phyloP scores from a whole-genome alignment of 2,113 vertebrate genomes.

The Crotophaga sulcirostris region DNA sequence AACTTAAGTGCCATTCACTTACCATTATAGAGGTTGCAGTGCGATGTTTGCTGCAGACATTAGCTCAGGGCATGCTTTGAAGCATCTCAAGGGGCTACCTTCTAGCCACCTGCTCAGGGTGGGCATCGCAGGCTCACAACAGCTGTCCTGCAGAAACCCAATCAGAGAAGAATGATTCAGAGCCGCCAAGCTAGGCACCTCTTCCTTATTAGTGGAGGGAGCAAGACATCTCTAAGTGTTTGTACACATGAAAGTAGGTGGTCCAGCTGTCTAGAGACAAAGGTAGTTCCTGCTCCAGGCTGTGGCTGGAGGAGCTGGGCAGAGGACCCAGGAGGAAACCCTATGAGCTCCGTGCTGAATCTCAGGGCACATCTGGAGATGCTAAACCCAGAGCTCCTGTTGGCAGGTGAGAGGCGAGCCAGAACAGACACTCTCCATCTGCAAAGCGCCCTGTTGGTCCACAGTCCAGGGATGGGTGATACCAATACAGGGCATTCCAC shows the following conservation, averaged over 20 bases:
- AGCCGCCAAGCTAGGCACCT: neutral
- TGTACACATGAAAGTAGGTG: neutral
- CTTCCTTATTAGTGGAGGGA: neutral
- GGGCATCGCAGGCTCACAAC: neutral
- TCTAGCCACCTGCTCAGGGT: neutral
- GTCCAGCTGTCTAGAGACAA: neutral
- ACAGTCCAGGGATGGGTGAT: accelerated
- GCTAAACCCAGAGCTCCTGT: neutral
- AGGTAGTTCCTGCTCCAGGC: neutral
- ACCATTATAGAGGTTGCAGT: neutral
- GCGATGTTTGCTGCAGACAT: neutral
- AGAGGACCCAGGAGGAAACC: neutral
- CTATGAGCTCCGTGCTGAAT: neutral
- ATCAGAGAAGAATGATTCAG: neutral
- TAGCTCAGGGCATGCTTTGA: neutral
- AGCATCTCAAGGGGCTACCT: neutral
- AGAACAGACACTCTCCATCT: neutral
- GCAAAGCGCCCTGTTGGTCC: neutral
- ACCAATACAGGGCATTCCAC: neutral
- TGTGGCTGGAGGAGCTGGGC: neutral
- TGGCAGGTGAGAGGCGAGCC: neutral
- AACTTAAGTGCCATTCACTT: neutral
- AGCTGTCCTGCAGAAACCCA: neutral
- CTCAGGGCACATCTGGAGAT: neutral
- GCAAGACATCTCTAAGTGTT: neutral